phyloP scores from a whole-genome alignment of 2,888 invertebrate genomes.

The Sepioteuthis lessoniana region DNA sequence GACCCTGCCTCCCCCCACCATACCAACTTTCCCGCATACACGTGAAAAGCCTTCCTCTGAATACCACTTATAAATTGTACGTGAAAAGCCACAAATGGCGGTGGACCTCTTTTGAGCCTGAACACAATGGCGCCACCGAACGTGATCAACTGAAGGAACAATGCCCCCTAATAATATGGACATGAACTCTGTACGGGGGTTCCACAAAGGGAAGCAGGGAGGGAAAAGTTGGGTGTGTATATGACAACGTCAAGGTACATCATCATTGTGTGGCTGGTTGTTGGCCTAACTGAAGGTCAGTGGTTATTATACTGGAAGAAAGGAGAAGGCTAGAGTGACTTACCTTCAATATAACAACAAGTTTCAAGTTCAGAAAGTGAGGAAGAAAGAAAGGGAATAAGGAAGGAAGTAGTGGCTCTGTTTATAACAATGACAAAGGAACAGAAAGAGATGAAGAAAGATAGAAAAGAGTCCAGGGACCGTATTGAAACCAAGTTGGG shows the following conservation, averaged over 20 bases:
- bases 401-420: background rate
- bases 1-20: background rate
- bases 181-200: background rate
- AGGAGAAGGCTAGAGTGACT: background rate
- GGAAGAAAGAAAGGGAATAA: background rate
- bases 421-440: background rate
- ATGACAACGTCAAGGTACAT: background rate
- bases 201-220: background rate
- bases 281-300: background rate
- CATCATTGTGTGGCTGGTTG: conserved; percentile 3
- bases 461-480: background rate
- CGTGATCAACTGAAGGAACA: conserved; percentile 33
- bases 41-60: background rate
- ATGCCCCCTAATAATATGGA: background rate
- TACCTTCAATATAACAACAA: background rate
- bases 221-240: background rate
- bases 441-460: background rate
- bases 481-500: background rate
- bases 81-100: conserved; percentile 33
- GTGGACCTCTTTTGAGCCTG: conserved; percentile 10
- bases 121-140: conserved; percentile 33
- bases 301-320: conserved; percentile 1
- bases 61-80: background rate
- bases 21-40: background rate
- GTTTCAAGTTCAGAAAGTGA: background rate